Evolutionary conservation across 2,797 vertebrate species (phyloP).

Genomic region (Propithecus perrieri): DNA sequence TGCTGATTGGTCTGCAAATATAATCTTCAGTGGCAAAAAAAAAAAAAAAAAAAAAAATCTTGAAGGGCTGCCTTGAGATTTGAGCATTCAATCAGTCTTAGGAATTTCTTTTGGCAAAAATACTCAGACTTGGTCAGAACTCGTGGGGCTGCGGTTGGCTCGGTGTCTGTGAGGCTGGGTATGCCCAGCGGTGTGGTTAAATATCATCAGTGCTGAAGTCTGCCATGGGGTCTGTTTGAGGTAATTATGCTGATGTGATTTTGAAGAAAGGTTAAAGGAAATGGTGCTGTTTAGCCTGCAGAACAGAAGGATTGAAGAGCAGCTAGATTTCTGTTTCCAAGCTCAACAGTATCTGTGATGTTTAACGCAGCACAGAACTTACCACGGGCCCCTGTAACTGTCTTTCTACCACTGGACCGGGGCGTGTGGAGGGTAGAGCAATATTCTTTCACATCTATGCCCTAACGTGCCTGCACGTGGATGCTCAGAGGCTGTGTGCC

Average conservation of each 20-base stretch:
- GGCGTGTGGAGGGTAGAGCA: background rate
- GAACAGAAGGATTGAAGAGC: background rate
- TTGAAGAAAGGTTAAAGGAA: slow-evolving; percentile 48
- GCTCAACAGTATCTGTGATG: background rate
- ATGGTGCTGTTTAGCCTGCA: background rate
- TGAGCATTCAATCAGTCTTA: slow-evolving; percentile 75
- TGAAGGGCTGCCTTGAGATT: slow-evolving; percentile 65
- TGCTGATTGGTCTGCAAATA: slow-evolving; percentile 71
- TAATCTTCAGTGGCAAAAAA: slow-evolving; percentile 60
- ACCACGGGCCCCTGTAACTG: background rate
- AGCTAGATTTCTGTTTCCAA: slow-evolving; percentile 42
- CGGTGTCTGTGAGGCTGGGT: slow-evolving; percentile 56
- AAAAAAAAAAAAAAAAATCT: background rate
- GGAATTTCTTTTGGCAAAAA: slow-evolving; percentile 75
- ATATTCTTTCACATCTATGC: background rate
- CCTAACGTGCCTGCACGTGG: background rate
- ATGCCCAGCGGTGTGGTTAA: slow-evolving; percentile 61
- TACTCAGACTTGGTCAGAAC: slow-evolving; percentile 49
- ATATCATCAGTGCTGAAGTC: slow-evolving; percentile 30
- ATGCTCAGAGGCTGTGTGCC: background rate
- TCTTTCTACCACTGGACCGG: background rate
- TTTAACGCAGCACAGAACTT: background rate
- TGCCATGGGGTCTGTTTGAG: slow-evolving; percentile 40
- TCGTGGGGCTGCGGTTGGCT: slow-evolving; percentile 20
- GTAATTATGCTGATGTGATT: slow-evolving; percentile 53